phyloP scores from a whole-genome alignment of 2,888 invertebrate species.

The Tineola bisselliella region DNA sequence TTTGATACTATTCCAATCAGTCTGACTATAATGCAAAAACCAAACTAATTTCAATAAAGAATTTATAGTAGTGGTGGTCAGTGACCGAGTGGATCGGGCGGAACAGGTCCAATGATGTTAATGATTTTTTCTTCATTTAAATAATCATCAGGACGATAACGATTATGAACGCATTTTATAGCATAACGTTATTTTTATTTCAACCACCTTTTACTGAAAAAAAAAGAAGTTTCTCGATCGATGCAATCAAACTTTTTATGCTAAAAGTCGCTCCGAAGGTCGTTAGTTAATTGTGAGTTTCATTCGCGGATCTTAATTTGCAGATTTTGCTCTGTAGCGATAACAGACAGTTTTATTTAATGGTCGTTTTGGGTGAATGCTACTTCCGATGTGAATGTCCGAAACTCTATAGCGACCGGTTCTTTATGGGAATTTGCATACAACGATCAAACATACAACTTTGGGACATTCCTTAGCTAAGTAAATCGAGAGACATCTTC shows the following conservation, averaged over 20 bases:
- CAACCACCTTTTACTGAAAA: constrained; percentile 4
- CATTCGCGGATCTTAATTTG: background rate
- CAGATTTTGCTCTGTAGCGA: background rate
- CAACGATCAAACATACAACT: background rate
- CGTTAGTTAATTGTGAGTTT: constrained; percentile 7
- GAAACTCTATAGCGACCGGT: constrained; percentile 11
- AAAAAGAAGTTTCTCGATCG: background rate
- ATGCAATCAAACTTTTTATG: background rate
- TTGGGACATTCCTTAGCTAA: background rate
- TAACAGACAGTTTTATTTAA: constrained; percentile 4
- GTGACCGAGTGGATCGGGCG: background rate
- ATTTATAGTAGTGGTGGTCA: background rate
- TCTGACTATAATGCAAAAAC: background rate
- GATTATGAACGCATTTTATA: constrained; percentile 12
- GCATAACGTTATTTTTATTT: constrained; percentile 12
- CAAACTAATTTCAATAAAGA: constrained; percentile 1
- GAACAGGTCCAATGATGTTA: background rate
- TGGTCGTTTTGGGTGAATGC: constrained; percentile 2
- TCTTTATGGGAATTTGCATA: constrained; percentile 11
- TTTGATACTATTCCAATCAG: background rate
- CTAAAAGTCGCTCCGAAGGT: constrained; percentile 7
- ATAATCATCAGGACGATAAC: constrained; percentile 11
- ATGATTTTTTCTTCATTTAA: constrained; percentile 12
- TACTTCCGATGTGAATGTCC: constrained; percentile 14
- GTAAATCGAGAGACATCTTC: background rate